phyloP scores from a whole-genome alignment of 2,888 invertebrate genomes.

The Crioceris asparagi region DNA sequence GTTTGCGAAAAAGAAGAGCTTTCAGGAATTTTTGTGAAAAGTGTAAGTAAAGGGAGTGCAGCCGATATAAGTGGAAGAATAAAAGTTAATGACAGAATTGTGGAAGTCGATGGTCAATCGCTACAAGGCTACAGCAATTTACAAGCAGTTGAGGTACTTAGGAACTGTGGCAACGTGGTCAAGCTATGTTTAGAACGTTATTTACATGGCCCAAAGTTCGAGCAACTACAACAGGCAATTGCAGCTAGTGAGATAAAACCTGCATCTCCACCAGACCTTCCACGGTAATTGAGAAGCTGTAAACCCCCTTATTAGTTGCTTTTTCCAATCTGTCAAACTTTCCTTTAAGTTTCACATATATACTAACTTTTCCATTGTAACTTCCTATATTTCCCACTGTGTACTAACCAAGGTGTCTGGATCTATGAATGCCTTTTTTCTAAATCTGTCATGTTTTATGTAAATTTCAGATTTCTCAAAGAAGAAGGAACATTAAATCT shows the following conservation, averaged over 20 bases:
- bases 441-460: constrained; percentile 29
- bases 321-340: constrained; percentile 22
- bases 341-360: constrained; percentile 18
- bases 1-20: constrained; percentile 97
- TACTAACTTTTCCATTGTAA: constrained; percentile 19
- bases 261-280: constrained; percentile 45
- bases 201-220: constrained; percentile 79
- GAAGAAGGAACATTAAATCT: constrained; percentile 32
- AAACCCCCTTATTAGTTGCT: constrained; percentile 26
- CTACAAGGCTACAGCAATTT: constrained; percentile 95
- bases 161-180: constrained; percentile 87
- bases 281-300: constrained; percentile 40
- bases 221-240: constrained; percentile 78
- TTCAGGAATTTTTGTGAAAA: constrained; percentile 98
- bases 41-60: constrained; percentile 91
- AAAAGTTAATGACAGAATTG: constrained; percentile 94
- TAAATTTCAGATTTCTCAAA: constrained; percentile 38
- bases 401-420: constrained; percentile 27
- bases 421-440: constrained; percentile 19
- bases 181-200: constrained; percentile 82
- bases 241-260: constrained; percentile 67
- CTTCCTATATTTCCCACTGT: constrained; percentile 21
- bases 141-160: constrained; percentile 91
- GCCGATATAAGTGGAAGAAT: constrained; percentile 89
- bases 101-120: constrained; percentile 92